Base-by-base conservation (phyloP, 2,888 invertebrate species). In the Noctua pronuba region DNA sequence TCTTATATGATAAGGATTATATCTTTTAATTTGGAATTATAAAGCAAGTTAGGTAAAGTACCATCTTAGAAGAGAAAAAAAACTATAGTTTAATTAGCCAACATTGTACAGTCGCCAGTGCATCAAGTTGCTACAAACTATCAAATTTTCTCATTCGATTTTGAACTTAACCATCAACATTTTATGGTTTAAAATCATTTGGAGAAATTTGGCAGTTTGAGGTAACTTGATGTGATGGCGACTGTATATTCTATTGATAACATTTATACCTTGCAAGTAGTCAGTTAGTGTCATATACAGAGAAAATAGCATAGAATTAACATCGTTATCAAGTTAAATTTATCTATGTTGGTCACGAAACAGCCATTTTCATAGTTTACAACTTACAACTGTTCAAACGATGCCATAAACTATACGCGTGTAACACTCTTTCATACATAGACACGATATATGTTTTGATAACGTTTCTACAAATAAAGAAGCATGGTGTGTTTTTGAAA, bases 261-360 rank as follows among this genome's bases (percentile, higher is more conserved):
- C 8, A 5, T 41, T 16, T 49, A 76, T 44, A 55, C 16, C 13
- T 28, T 46, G 46, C 13, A 62, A 35, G 28, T 55, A 60, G 38
- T 46, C 62, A 46, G 58, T 64, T 38, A 24, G 2, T 46, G 44
- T 60, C 49, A n/a, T 71, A 55, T 75, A 68, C 62, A 84, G 21
- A 55, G 35, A 38, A 75, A 66, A 60, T 55, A 58, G 67, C 55
- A n/a, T 77, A 41, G 18, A 77, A 85, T 74, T 80, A 66, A 69
- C 74, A 58, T 85, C 46, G 68, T 81, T 83, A 79, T 83, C 79
- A 44, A 58, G 49, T 73, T 64, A 76, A 73, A 69, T 76, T 79
- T 80, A 82, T 82, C 31, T 81, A 77, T 70, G 52, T 77, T 71
- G 67, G 70, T 77, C 79, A 81, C 74, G 76, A 71, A 80, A 62